phyloP scores from a whole-genome alignment of 2,113 vertebrate species.

The Salvelinus namaycush region DNA sequence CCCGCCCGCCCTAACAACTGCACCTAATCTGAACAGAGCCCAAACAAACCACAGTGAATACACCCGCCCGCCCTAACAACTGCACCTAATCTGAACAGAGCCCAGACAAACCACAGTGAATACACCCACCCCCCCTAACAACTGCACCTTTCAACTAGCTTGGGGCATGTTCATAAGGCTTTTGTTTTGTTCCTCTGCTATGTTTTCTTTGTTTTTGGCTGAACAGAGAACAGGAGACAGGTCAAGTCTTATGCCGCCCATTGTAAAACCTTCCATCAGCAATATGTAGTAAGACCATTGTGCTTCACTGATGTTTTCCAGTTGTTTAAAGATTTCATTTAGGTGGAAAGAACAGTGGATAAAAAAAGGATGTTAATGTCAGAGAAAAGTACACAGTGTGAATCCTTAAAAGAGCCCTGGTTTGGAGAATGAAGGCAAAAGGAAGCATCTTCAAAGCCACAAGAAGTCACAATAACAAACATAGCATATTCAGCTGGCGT shows the following conservation, averaged over 20 bases:
- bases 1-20: conserved; percentile 48
- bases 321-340: too few species aligned
- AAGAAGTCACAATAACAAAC: conserved; percentile 33
- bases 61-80: conserved; percentile 39
- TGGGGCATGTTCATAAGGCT: conserved; percentile 41
- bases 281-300: too few species aligned
- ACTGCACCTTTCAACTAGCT: conserved; percentile 52
- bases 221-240: conserved; percentile 19
- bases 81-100: conserved; percentile 44
- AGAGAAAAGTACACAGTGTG: too few species aligned
- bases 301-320: too few species aligned
- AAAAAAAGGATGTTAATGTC: too few species aligned
- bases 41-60: conserved; percentile 14
- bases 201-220: conserved; percentile 51
- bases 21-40: conserved; percentile 32
- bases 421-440: conserved; percentile 12
- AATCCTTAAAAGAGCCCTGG: too few species aligned
- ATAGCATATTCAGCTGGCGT: conserved; percentile 40
- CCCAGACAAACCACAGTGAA: conserved; percentile 13
- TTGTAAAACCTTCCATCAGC: conserved; percentile 13
- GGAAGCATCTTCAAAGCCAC: conserved; percentile 30
- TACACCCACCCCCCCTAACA: conserved; percentile 34
- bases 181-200: conserved; percentile 17
- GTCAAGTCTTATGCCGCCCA: conserved; percentile 9
- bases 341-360: too few species aligned